Percentiles rank a stretch among this genome's conserved stretches.
Evolutionary conservation across 2,797 vertebrate genomes (phyloP).

Genomic region (Platalea minor): DNA sequence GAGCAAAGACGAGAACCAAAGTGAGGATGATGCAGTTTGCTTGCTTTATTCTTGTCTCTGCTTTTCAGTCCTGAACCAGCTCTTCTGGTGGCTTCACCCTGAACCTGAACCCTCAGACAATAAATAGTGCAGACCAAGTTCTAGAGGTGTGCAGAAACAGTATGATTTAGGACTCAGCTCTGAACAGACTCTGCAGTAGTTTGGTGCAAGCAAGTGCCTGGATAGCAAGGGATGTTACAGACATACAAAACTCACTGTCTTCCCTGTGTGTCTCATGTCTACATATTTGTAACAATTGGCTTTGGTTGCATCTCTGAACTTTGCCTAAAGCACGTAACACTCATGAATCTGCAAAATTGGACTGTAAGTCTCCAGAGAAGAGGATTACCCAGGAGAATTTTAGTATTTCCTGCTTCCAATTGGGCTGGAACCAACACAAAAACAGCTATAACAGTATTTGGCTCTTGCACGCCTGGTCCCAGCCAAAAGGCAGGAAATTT

Average conservation of each 20-base stretch:
- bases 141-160: background rate
- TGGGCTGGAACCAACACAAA: slow-evolving; percentile 57
- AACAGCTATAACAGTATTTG: slow-evolving; percentile 50
- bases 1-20: background rate
- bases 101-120: background rate
- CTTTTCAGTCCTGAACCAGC: background rate
- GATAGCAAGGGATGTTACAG: background rate
- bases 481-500: slow-evolving; percentile 56
- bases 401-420: slow-evolving; percentile 67
- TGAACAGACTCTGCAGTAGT: background rate
- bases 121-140: background rate
- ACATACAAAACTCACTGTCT: background rate
- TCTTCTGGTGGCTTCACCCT: background rate
- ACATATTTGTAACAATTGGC: background rate
- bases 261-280: background rate
- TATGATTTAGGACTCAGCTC: background rate
- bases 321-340: slow-evolving; percentile 44
- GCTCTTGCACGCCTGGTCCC: background rate
- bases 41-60: background rate
- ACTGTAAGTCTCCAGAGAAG: slow-evolving; percentile 57
- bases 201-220: rapidly evolving
- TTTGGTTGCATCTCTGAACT: slow-evolving; percentile 39
- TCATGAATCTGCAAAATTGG: slow-evolving; percentile 63
- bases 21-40: background rate
- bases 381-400: slow-evolving; percentile 58